Evolutionary conservation across 1,140 invertebrate genomes (phyloP).

Genomic region (Pinna nobilis): DNA sequence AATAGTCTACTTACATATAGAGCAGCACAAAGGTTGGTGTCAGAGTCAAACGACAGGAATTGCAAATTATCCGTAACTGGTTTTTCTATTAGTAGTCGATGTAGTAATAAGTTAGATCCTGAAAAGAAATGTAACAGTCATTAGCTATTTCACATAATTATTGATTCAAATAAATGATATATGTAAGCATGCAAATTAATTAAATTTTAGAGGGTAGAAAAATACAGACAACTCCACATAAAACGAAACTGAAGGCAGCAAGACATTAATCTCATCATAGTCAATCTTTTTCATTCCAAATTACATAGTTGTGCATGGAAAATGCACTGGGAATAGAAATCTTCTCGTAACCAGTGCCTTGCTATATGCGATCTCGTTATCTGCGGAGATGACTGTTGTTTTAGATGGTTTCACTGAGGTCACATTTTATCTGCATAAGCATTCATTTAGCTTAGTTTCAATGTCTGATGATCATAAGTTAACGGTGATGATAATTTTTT

Average conservation of each 20-base stretch:
- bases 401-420: too few species aligned
- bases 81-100: conserved; percentile 70
- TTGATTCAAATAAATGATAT: not conserved
- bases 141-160: not conserved
- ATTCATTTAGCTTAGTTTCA: too few species aligned
- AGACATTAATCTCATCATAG: too few species aligned
- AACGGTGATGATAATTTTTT: too few species aligned
- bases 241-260: too few species aligned
- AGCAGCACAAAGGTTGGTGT: conserved; percentile 70
- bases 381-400: too few species aligned
- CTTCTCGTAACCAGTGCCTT: not conserved
- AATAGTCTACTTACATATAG: conserved; percentile 68
- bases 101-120: conserved; percentile 73
- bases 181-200: not conserved
- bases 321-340: too few species aligned
- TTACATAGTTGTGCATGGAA: too few species aligned
- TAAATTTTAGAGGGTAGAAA: not conserved
- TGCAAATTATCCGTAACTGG: conserved; percentile 64
- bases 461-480: too few species aligned
- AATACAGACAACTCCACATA: not conserved
- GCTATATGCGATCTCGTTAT: too few species aligned
- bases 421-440: too few species aligned
- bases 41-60: conserved; percentile 73
- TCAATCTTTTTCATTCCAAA: not conserved
- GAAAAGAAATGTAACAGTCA: conserved; percentile 20